Percentiles rank a stretch among this genome's conserved stretches.
Evolutionary conservation across 2,888 invertebrate genomes (phyloP).

Genomic region (Omphaloscelis lunosa): DNA sequence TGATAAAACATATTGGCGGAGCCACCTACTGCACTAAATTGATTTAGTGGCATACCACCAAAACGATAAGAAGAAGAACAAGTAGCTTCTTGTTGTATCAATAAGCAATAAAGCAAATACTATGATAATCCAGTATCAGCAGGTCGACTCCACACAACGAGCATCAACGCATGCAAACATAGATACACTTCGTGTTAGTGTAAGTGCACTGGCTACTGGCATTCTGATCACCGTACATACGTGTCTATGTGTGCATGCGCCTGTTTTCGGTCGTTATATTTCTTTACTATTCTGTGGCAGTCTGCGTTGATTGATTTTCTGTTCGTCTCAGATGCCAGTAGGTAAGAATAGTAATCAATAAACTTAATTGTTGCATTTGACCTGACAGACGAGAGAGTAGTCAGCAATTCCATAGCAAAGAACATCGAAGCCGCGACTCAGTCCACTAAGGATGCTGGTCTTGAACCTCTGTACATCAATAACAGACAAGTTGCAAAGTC

Average conservation of each 20-base stretch:
- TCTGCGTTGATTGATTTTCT: background rate
- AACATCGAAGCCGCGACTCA: slow-evolving; percentile 69
- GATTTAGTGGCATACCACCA: background rate
- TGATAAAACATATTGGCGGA: slow-evolving; percentile 23
- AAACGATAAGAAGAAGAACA: slow-evolving; percentile 18
- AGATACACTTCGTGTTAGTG: too few species aligned
- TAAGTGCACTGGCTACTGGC: background rate
- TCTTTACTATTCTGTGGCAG: background rate
- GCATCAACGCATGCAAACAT: background rate
- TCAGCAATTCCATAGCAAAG: slow-evolving; percentile 67
- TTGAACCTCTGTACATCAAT: slow-evolving; percentile 46
- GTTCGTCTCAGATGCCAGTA: background rate
- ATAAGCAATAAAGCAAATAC: background rate
- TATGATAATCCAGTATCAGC: background rate
- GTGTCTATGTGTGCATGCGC: background rate
- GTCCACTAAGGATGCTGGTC: background rate
- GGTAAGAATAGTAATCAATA: background rate
- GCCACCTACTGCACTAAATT: slow-evolving; percentile 30
- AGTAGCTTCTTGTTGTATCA: background rate
- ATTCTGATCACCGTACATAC: background rate
- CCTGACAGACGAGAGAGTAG: slow-evolving; percentile 57
- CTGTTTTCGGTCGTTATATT: background rate
- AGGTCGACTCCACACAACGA: background rate
- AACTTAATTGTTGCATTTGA: slow-evolving; percentile 28
- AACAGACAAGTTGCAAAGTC: slow-evolving; percentile 24